phyloP scores from a whole-genome alignment of 1,140 invertebrate species.

The Drosophila triauraria region DNA sequence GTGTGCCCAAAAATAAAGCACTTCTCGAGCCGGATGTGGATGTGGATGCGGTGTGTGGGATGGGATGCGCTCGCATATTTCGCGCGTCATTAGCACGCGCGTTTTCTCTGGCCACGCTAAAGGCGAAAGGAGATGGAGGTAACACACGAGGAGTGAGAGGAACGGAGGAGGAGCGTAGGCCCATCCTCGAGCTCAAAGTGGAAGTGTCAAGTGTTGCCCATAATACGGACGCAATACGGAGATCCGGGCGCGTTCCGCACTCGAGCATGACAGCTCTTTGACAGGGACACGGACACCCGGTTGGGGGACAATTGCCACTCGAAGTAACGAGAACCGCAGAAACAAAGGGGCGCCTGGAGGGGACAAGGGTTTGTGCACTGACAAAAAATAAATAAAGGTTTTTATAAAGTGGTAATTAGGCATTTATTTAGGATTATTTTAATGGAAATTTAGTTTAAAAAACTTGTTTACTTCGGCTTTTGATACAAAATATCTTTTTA shows the following conservation, averaged over 20 bases:
- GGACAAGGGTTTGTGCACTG: constrained; percentile 2
- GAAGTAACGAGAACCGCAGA: constrained; percentile 76
- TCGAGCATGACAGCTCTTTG: constrained; percentile 77
- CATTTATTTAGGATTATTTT: no score
- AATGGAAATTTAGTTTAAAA: no score
- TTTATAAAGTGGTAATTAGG: no score
- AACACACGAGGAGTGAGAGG: neutral
- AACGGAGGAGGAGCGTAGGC: neutral
- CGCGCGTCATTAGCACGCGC: constrained; percentile 82
- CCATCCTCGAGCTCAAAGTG: constrained; percentile 56
- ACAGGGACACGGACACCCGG: constrained; percentile 57
- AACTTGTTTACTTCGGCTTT: no score
- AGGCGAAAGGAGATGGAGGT: neutral
- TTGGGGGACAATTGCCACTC: constrained; percentile 76
- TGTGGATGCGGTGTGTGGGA: constrained; percentile 5
- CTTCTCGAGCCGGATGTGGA: constrained; percentile 35
- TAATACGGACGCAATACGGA: constrained; percentile 63
- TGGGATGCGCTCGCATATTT: constrained; percentile 69
- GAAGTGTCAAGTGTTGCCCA: constrained; percentile 84
- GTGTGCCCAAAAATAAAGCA: constrained; percentile 72
- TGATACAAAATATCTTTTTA: no score
- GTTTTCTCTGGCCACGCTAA: constrained; percentile 4
- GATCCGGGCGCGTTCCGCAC: constrained; percentile 53
- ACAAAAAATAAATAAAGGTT: neutral
- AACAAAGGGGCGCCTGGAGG: constrained; percentile 55